phyloP scores from a whole-genome alignment of 2,797 vertebrate genomes.

The Intellagama lesueurii region DNA sequence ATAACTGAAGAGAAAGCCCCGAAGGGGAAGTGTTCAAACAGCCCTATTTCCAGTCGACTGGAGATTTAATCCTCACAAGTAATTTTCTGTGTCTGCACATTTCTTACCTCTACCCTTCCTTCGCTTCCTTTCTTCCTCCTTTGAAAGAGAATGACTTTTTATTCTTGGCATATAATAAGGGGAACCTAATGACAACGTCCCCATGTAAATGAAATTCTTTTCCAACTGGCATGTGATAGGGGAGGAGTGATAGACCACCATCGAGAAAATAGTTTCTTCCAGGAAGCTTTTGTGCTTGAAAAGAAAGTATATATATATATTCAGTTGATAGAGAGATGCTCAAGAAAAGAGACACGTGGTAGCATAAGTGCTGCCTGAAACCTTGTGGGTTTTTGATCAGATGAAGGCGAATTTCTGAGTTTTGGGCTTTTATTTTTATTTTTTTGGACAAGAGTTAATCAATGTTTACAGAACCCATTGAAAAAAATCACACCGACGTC shows the following conservation, averaged over 20 bases:
- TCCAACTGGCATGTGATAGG: background rate
- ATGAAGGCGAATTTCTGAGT: background rate
- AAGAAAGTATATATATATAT: slow-evolving; percentile 51
- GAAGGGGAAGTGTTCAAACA: slow-evolving; percentile 61
- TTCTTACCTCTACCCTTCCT: background rate
- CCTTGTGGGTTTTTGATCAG: slow-evolving; percentile 44
- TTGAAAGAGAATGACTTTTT: slow-evolving; percentile 48
- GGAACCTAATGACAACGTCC: slow-evolving; percentile 2
- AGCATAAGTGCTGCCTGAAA: slow-evolving; percentile 16
- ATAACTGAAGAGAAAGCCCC: slow-evolving; percentile 39
- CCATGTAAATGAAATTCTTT: slow-evolving; percentile 43
- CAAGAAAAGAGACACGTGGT: slow-evolving; percentile 24
- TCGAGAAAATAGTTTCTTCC: slow-evolving; percentile 22
- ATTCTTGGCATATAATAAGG: slow-evolving; percentile 31
- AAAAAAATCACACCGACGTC: too few species aligned
- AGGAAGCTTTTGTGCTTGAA: slow-evolving; percentile 39
- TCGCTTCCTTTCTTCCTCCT: slow-evolving; percentile 36
- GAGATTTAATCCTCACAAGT: slow-evolving; percentile 64
- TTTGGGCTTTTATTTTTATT: too few species aligned
- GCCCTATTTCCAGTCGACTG: slow-evolving; percentile 68
- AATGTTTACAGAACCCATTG: too few species aligned
- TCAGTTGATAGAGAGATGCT: slow-evolving; percentile 25
- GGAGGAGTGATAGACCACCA: slow-evolving; percentile 1
- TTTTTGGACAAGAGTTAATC: too few species aligned
- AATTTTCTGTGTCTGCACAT: slow-evolving; percentile 60